phyloP scores from a whole-genome alignment of 2,113 vertebrate species.

The Corythaeola cristata region DNA sequence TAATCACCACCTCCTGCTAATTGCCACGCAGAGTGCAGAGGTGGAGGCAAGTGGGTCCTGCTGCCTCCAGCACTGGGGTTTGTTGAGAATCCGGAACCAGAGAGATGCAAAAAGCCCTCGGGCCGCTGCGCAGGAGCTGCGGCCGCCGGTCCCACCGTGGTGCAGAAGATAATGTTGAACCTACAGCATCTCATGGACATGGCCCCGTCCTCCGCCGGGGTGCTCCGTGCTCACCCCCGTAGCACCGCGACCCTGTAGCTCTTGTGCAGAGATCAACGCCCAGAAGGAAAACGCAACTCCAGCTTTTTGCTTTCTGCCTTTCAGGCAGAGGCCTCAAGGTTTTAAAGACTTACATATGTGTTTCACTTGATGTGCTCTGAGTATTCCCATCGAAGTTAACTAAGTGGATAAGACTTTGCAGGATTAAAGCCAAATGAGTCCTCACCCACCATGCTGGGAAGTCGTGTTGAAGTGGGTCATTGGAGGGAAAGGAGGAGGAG shows the following conservation, averaged over 20 bases:
- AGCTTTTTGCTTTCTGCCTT: conserved; percentile 14
- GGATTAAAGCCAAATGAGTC: conserved; percentile 55
- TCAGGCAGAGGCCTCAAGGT: background rate
- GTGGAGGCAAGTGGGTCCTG: background rate
- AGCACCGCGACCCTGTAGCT: background rate
- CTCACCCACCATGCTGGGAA: conserved; percentile 66
- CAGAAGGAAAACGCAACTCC: background rate
- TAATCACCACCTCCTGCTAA: background rate
- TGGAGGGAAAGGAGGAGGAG: conserved; percentile 45
- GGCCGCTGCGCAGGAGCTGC: background rate
- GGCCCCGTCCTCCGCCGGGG: background rate
- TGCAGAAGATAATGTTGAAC: background rate
- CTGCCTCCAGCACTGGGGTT: background rate
- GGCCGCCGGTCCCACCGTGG: rapidly evolving
- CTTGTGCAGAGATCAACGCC: background rate
- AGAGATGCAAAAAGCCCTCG: background rate
- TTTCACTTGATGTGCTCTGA: background rate
- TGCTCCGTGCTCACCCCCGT: background rate
- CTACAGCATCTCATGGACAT: background rate
- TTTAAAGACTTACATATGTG: conserved; percentile 62
- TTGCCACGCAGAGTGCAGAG: background rate
- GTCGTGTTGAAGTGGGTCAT: conserved; percentile 39
- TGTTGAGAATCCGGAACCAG: background rate
- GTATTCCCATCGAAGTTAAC: conserved; percentile 41
- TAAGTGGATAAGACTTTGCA: conserved; percentile 63